Percentiles rank a stretch among this genome's conserved stretches.
Evolutionary conservation across 2,888 invertebrate species (phyloP).

Genomic region (Rhagonycha lutea): DNA sequence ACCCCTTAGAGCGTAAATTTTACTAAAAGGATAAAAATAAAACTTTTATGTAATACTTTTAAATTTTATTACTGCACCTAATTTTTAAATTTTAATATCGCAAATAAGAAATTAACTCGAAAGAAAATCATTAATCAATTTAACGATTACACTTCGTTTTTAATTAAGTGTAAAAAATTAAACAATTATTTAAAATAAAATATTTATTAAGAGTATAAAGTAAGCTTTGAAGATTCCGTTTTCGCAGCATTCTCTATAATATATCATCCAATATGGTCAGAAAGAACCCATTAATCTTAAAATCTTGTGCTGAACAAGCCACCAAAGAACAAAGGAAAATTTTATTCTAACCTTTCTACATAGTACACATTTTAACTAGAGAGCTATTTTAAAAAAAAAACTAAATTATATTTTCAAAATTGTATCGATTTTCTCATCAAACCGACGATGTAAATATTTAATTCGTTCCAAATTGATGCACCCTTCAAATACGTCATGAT

Average conservation of each 20-base stretch:
- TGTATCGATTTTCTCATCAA: neutral
- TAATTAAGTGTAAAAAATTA: neutral
- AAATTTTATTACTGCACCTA: neutral
- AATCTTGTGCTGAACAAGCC: constrained; percentile 13
- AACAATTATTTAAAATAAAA: neutral
- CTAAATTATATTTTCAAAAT: neutral
- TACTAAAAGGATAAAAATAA: neutral
- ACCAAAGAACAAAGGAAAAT: constrained; percentile 18
- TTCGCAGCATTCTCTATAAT: constrained; percentile 11
- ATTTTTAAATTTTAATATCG: neutral
- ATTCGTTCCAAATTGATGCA: neutral
- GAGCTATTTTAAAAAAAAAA: neutral
- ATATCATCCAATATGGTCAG: constrained; percentile 13
- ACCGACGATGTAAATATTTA: neutral
- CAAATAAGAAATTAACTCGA: neutral
- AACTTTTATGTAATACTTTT: neutral
- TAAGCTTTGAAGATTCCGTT: constrained; percentile 7
- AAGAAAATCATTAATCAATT: neutral
- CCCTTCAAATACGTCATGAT: neutral
- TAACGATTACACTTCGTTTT: neutral
- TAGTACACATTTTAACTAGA: neutral
- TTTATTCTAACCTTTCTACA: constrained; percentile 9
- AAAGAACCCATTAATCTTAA: constrained; percentile 22
- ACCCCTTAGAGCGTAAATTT: neutral
- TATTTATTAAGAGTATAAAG: neutral